Base-by-base conservation (phyloP, 1,140 invertebrate genomes). In the Ditylenchus dipsaci region DNA sequence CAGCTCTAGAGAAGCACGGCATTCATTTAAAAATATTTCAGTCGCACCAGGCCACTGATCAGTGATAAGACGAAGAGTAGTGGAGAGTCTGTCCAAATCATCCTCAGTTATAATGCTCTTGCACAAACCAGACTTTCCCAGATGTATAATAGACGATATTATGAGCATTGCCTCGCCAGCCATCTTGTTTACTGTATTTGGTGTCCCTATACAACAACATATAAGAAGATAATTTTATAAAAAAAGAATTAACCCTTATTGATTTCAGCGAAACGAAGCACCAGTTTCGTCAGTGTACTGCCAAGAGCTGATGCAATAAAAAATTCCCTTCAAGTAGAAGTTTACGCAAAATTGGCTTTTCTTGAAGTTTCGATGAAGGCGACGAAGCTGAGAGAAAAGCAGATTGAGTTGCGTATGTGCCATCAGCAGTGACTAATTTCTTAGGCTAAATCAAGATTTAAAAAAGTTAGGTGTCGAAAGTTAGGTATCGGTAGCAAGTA, bases 401-500 rank as follows among this genome's bases (percentile, higher is more conserved):
- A 76, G 92, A 96, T 84, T 99, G 95, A 1, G 93, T 91, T 33
- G 94, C 95, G 84, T 99, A 99, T 3, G 95, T 97, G 53, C 96
- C 96, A 87, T 99, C 95, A 29, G 92, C 93, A 43, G 93, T 95
- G n/a, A 96, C 91, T 38, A 91, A 84, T 71, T 63, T n/a, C 84
- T 45, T 69, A 49, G 63, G 1, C 69, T 69, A 45, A 64, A 73
- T 15, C 78, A 67, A n/a, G 15, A n/a, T n/a, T n/a, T n/a, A 21
- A 19, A 56, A 63, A n/a, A n/a, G 8, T 29, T 11, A 53, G 57
- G n/a, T 56, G 11, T 56, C 11, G 57, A 65, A 63, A 63, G n/a
- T 19, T 11, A 59, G 26, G 13, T 11, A 61, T 19, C 38, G 61
- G 57, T 11, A 61, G 8, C 49, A 53, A 53, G 8, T 21, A 53